These are phyloP conservation scores for Jacana jacana DNA, from an alignment of 2,113 vertebrate genomes.

Conservation along the genomic window DNA sequence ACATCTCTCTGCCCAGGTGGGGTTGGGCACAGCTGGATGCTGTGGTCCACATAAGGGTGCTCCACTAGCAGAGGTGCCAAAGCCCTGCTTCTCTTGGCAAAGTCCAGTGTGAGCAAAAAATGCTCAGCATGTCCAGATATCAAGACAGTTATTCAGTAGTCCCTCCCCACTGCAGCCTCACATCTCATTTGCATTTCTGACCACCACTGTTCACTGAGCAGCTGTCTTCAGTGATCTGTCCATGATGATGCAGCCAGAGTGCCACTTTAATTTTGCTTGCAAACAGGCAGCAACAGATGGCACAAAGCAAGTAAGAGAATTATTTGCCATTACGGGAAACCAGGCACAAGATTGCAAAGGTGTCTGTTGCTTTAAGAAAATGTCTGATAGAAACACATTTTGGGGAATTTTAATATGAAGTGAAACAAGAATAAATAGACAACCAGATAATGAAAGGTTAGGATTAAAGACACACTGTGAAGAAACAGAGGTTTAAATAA, in stretches of 20 bases:
- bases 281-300: slow-evolving; percentile 4
- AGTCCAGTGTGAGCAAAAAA: not conserved
- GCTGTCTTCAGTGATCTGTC: not conserved
- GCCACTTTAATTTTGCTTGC: not conserved
- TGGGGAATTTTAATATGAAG: not conserved
- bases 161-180: not conserved
- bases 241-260: not conserved
- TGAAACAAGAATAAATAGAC: not conserved
- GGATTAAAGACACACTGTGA: not conserved
- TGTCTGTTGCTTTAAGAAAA: too few species aligned
- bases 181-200: not conserved
- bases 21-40: not conserved
- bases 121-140: not conserved
- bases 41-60: rapidly evolving
- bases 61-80: not conserved
- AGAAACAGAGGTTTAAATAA: not conserved
- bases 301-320: not conserved
- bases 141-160: not conserved
- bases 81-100: not conserved
- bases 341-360: not conserved
- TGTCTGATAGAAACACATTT: not conserved
- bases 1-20: not conserved
- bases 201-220: not conserved
- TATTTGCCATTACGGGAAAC: not conserved
- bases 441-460: not conserved